A percentile compares a stretch with the other conserved stretches of the same genome.
phyloP scores from a whole-genome alignment of 2,888 invertebrate species.

The Poecilobothrus nobilitatus region DNA sequence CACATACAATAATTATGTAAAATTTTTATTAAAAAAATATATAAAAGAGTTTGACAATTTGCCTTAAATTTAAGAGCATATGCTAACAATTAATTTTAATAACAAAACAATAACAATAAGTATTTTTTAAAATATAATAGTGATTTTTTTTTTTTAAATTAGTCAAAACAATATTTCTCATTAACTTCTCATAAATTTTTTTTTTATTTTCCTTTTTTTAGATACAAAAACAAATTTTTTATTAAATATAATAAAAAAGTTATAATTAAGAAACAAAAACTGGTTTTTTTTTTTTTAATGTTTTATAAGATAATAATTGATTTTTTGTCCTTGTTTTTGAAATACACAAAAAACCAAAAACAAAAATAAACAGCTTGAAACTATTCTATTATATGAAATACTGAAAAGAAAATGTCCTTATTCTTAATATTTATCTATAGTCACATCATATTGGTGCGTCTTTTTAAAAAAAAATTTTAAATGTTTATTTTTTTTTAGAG shows the following conservation, averaged over 20 bases:
- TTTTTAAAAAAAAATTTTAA: too few relatives aligned
- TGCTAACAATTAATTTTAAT: background rate
- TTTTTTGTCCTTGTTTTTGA: too few relatives aligned
- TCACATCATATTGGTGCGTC: too few relatives aligned
- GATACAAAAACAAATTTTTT: background rate
- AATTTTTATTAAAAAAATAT: background rate
- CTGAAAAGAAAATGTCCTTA: too few relatives aligned
- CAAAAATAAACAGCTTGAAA: too few relatives aligned
- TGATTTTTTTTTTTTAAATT: background rate
- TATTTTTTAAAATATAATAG: background rate
- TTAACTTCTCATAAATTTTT: background rate
- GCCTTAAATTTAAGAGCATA: background rate
- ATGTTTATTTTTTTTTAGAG: too few relatives aligned
- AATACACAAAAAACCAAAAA: too few relatives aligned
- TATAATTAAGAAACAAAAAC: background rate
- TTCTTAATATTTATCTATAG: too few relatives aligned
- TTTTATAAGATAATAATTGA: too few relatives aligned
- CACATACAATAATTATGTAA: background rate
- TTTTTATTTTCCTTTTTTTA: background rate
- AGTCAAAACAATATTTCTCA: background rate
- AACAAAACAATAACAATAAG: background rate
- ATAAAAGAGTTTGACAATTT: background rate
- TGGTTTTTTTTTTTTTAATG: background rate
- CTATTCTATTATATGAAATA: too few relatives aligned
- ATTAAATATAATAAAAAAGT: conserved; percentile 2